Evolutionary conservation across 2,797 vertebrate species (phyloP).

Genomic region (Simalia tracyae): DNA sequence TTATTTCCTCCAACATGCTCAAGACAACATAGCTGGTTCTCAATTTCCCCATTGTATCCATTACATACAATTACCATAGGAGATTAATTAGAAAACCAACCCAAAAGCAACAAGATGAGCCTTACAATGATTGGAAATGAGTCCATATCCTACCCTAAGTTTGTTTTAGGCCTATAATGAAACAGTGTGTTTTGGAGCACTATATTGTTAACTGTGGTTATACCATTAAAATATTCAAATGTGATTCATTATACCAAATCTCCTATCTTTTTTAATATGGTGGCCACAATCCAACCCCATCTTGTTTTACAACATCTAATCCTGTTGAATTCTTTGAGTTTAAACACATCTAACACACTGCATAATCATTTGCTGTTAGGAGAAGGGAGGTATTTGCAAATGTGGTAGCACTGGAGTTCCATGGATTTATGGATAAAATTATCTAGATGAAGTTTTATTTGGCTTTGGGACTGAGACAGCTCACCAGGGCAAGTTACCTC

Average conservation of each 20-base stretch:
- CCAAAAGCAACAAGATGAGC: not conserved
- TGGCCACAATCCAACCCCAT: not conserved
- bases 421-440: not conserved
- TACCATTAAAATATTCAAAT: slow-evolving; percentile 56
- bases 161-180: not conserved
- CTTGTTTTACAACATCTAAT: not conserved
- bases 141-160: not conserved
- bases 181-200: slow-evolving; percentile 57
- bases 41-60: not conserved
- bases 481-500: not conserved
- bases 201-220: slow-evolving; percentile 52
- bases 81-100: not conserved
- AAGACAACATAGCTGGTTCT: not conserved
- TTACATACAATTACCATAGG: not conserved
- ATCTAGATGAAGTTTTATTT: not conserved
- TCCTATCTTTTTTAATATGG: slow-evolving; percentile 31
- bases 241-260: slow-evolving; percentile 34
- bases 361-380: not conserved
- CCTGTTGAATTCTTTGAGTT: not conserved
- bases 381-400: not conserved
- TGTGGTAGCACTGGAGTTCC: not conserved
- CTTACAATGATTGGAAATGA: not conserved
- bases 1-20: not conserved
- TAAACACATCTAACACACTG: not conserved
- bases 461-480: not conserved